Conservation (phyloP, 2,797 vertebrate species). For the Dendrocincla tyrannina region DNA sequence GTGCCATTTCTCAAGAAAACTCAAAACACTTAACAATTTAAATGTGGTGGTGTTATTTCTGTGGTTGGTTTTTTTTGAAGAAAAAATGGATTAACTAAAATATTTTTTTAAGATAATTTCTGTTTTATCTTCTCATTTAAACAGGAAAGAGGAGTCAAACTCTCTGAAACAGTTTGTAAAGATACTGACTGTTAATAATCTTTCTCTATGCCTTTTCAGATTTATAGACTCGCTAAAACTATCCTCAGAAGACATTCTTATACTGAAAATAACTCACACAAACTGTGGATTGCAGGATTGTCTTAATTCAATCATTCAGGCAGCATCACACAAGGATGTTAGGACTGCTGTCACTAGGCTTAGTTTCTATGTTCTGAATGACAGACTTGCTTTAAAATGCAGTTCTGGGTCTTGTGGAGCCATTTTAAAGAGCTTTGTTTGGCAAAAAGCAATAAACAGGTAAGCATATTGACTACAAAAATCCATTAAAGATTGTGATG, state of each 20-base stretch:
- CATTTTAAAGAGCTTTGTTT: constrained; percentile 79
- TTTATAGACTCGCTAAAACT: constrained; percentile 83
- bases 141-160: not conserved
- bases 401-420: constrained; percentile 71
- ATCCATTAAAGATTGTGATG: not conserved
- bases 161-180: not conserved
- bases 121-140: not conserved
- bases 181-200: not conserved
- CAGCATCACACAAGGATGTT: constrained; percentile 85
- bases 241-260: constrained; percentile 79
- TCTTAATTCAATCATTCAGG: constrained; percentile 80
- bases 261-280: constrained; percentile 78
- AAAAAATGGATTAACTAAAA: not conserved
- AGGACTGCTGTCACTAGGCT: constrained; percentile 85
- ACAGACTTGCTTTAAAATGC: constrained; percentile 82
- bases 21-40: not conserved
- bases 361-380: constrained; percentile 87
- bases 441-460: constrained; percentile 88
- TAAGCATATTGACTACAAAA: constrained; percentile 55
- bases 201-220: constrained; percentile 69
- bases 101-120: not conserved
- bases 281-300: constrained; percentile 84
- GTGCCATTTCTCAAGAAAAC: not conserved
- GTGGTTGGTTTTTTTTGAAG: not conserved
- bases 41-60: not conserved